Evolutionary conservation across 2,888 invertebrate species (phyloP).

Genomic region (Meteorus cinctellus): DNA sequence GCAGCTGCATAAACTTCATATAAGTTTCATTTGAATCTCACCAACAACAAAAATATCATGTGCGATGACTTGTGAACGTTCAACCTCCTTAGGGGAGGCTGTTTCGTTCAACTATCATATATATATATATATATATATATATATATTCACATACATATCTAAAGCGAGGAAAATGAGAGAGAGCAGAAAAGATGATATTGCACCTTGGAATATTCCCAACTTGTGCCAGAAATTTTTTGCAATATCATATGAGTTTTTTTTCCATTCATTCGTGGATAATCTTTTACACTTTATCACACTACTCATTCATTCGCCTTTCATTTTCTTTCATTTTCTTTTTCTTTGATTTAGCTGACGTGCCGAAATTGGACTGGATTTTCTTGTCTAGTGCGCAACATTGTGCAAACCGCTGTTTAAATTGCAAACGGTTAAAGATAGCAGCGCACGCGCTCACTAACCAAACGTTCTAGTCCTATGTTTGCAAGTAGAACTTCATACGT

Average conservation of each 20-base stretch:
- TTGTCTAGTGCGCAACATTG: conserved; percentile 18
- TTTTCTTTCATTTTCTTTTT: not conserved
- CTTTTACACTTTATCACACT: too few species aligned
- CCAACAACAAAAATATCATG: too few species aligned
- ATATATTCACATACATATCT: too few species aligned
- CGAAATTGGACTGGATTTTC: conserved; percentile 30
- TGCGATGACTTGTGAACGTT: too few species aligned
- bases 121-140: too few species aligned
- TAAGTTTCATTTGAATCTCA: too few species aligned
- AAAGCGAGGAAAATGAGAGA: too few species aligned
- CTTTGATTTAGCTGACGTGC: not conserved
- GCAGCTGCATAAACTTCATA: too few species aligned
- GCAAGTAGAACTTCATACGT: not conserved
- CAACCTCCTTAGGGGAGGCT: not conserved
- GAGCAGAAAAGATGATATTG: too few species aligned
- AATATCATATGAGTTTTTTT: not conserved
- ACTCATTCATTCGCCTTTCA: not conserved
- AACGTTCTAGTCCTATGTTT: not conserved
- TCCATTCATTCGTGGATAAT: not conserved
- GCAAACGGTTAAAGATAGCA: conserved; percentile 28
- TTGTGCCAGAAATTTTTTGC: not conserved
- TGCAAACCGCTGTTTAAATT: conserved; percentile 21
- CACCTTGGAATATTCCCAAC: not conserved
- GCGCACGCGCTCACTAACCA: not conserved
- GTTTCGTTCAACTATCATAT: too few species aligned